phyloP scores from a whole-genome alignment of 2,113 vertebrate species.

The Passer montanus region DNA sequence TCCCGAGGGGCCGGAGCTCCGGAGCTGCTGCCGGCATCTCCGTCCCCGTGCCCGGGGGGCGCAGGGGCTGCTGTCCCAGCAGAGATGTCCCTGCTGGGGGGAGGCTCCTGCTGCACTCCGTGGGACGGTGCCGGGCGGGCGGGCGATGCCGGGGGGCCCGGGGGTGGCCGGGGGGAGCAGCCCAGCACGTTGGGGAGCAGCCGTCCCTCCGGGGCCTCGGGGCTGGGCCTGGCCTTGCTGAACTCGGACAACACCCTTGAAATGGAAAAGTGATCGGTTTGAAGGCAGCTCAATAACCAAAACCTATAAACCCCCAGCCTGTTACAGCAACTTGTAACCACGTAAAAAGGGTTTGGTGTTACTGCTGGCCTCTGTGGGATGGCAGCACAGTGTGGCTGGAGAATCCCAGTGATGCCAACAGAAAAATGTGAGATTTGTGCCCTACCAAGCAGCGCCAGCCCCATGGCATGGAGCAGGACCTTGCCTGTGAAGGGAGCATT shows the following conservation, averaged over 20 bases:
- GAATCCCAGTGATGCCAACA: not conserved
- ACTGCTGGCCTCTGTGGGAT: not conserved
- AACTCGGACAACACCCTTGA: conserved; percentile 72
- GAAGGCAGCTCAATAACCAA: accelerated
- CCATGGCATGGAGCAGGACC: accelerated
- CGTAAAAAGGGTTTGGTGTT: not conserved
- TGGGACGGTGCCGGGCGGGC: accelerated
- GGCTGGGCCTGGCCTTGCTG: conserved; percentile 67
- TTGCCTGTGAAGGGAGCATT: not conserved
- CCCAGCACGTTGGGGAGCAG: not conserved
- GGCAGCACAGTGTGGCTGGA: accelerated
- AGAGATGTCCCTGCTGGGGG: not conserved
- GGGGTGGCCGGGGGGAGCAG: not conserved
- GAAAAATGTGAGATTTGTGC: not conserved
- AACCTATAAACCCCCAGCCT: accelerated
- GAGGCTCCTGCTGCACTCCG: accelerated
- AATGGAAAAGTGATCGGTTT: not conserved
- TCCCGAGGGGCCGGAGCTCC: accelerated
- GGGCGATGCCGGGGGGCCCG: accelerated
- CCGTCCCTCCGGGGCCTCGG: not conserved
- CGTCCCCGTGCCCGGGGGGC: accelerated
- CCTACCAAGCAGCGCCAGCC: not conserved
- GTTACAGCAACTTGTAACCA: accelerated
- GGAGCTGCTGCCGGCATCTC: accelerated
- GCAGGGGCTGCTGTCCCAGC: accelerated